Evolutionary conservation across 2,113 vertebrate species (phyloP), one percentile per base, ranked within the genome.

Genomic region (Notothenia rossii): DNA sequence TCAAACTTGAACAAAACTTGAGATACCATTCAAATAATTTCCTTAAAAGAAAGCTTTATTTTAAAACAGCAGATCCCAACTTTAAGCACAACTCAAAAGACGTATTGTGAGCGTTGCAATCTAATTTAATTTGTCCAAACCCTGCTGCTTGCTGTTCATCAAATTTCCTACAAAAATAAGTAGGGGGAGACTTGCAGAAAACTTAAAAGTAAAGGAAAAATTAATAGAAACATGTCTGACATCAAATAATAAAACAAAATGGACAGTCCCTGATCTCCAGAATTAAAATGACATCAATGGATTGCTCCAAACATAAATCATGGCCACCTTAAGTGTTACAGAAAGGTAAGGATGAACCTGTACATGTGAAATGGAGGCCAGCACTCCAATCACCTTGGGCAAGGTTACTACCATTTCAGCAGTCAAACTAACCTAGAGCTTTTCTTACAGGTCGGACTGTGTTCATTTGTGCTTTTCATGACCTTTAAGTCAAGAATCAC

Each of bases 361-460:
- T 15, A 33, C 13, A 20, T 64, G 12, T 78, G 55, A 76, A 84
- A 82, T 72, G 75, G 72, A 48, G 62, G 79, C 65, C 43, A 58
- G 61, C 61, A 45, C 36, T n/a, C 74, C 40, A 8, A 68, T 94
- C 87, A 93, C 94, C 85, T 93, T 94, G 88, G 72, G 67, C 83
- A 90, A 94, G 90, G 91, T 93, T 89, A 92, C 62, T 82, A 80
- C 3, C 80, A 60, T 53, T 55, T 50, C 53, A 61, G 58, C 40
- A 73, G 67, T n/a, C 20, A 58, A 63, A 77, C 71, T 50, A 61
- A 61, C 54, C 4, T n/a, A 15, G 46, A 59, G 43, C 51, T 11
- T 3, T 58, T 10, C 25, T 49, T 33, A 10, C 77, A 75, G n/a
- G 59, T 67, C 64, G 64, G n/a, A 66, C 53, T 4, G 50, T 43